Evolutionary conservation across 2,113 vertebrate genomes (phyloP), one percentile per base, ranked within the genome.

Genomic region (Lasiurus cinereus): DNA sequence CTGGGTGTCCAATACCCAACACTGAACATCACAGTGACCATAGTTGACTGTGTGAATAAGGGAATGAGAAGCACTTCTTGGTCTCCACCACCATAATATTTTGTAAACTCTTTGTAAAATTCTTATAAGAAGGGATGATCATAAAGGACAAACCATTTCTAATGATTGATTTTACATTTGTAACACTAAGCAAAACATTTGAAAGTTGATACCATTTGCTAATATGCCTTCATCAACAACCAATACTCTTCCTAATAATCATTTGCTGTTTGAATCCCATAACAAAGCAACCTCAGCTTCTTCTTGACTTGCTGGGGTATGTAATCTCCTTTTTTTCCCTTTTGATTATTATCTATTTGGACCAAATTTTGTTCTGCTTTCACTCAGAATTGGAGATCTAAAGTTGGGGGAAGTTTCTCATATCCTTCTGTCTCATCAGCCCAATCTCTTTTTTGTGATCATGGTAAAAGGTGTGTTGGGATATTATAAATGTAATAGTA

Each of bases 111-210:
- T 94, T 97, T 95, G 94, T 95, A 91, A 87, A 82, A 84, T 50
- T 82, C 78, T 97, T 72, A 59, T 84, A 62, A 92, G 77, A 54
- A 96, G 46, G 85, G 76, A 90, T 92, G 95, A 82, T 80, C 54
- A 50, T 95, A 96, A 97, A 73, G 83, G 77, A 97, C 90, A 50
- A 94, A 97, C 79, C 69, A 93, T 88, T 72, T 96, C 86, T 92
- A 97, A 97, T 95, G 93, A 97, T 96, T 97, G 97, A 98, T 98
- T 98, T 98, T 97, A 97, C 94, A 98, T 97, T 93, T 96, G 91
- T 96, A 94, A 97, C 95, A 94, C 95, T 96, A 97, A 97, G 97
- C 97, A 96, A 98, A 97, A 90, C 84, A 69, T 97, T 97, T 97
- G 92, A 96, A 97, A 98, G 96, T 79, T 95, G 96, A 97, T 88